Conservation (phyloP, 2,888 invertebrate species). For the Ephialtes manifestator region DNA sequence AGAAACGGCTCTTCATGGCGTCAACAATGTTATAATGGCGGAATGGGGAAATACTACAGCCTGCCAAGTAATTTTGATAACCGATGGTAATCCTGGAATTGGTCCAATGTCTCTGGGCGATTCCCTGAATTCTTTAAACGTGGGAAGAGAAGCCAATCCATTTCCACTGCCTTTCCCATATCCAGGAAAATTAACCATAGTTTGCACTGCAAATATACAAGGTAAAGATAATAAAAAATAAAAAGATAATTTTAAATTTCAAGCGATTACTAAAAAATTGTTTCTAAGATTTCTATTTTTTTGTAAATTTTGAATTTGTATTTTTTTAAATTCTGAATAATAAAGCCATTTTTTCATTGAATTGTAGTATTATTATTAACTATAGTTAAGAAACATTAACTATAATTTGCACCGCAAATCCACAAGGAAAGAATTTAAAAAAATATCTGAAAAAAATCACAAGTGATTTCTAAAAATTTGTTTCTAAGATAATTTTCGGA, state of each 20-base stretch:
- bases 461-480: too few species aligned
- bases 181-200: slow-evolving; percentile 92
- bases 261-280: too few species aligned
- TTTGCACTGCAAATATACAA: slow-evolving; percentile 90
- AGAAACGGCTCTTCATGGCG: slow-evolving; percentile 92
- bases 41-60: slow-evolving; percentile 97
- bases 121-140: slow-evolving; percentile 86
- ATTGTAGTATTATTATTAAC: too few species aligned
- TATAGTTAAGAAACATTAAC: slow-evolving; percentile 93
- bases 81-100: slow-evolving; percentile 92
- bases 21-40: slow-evolving; percentile 92
- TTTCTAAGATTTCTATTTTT: too few species aligned
- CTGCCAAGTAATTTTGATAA: slow-evolving; percentile 93
- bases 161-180: slow-evolving; percentile 93
- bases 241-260: not conserved
- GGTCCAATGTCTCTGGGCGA: slow-evolving; percentile 89
- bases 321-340: too few species aligned
- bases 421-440: slow-evolving; percentile 87
- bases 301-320: too few species aligned
- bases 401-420: slow-evolving; percentile 90
- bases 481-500: too few species aligned
- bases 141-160: slow-evolving; percentile 85
- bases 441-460: too few species aligned
- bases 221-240: slow-evolving; percentile 85
- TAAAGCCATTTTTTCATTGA: too few species aligned